These are phyloP conservation scores for Diprion similis DNA, from an alignment of 1,140 invertebrate species.

Conservation along the genomic window DNA sequence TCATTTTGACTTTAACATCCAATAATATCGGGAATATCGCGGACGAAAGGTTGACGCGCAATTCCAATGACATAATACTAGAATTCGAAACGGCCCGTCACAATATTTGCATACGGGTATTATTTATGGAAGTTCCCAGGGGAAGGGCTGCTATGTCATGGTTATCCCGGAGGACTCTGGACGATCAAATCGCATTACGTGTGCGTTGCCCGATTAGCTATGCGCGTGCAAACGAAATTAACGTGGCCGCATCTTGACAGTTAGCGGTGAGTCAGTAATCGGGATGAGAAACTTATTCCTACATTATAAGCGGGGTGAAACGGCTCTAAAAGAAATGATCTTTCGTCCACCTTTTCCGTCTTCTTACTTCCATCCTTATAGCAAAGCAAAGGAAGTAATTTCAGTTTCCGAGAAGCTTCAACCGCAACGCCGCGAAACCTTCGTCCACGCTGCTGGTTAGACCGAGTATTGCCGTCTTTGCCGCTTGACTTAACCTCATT, in stretches of 20 bases:
- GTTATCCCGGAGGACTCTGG: conserved; percentile 54
- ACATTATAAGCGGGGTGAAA: too few relatives aligned
- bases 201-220: conserved; percentile 55
- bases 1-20: background rate
- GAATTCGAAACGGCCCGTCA: conserved; percentile 47
- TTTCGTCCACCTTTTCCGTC: background rate
- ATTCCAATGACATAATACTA: conserved; percentile 9
- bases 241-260: conserved; percentile 51
- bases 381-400: background rate
- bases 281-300: background rate
- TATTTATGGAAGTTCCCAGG: conserved; percentile 51
- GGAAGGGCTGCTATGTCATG: conserved; percentile 39
- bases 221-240: conserved; percentile 55
- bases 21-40: background rate
- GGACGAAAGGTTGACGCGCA: background rate
- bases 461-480: background rate
- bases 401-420: background rate
- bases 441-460: background rate
- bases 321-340: background rate
- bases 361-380: background rate
- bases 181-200: conserved; percentile 59
- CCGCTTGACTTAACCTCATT: conserved; percentile 1
- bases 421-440: background rate
- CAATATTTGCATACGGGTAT: conserved; percentile 60
- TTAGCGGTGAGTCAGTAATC: conserved; percentile 39